A percentile compares a stretch with the other conserved stretches of the same genome.
Evolutionary conservation across 2,888 invertebrate genomes (phyloP).

Genomic region (Caenorhabditis auriculariae): DNA sequence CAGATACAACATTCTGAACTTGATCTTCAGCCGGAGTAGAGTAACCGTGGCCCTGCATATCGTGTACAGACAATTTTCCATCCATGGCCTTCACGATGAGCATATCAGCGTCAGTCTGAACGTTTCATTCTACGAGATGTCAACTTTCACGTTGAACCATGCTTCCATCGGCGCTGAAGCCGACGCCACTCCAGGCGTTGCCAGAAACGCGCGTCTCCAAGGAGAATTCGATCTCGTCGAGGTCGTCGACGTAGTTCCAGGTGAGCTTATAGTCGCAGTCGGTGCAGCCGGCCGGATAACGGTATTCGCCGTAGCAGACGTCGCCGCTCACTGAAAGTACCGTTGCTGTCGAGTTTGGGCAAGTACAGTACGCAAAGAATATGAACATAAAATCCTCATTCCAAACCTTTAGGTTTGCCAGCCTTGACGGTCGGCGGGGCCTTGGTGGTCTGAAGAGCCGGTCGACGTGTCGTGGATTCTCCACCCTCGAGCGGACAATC

Average conservation of each 20-base stretch:
- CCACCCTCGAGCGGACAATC: constrained; percentile 52
- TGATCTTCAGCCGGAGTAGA: constrained; percentile 34
- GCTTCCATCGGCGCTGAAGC: constrained; percentile 53
- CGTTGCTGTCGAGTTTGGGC: too few species aligned
- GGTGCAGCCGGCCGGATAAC: constrained; percentile 56
- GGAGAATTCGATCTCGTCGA: constrained; percentile 62
- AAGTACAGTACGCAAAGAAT: too few species aligned
- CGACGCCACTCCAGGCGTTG: constrained; percentile 62
- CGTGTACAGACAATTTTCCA: constrained; percentile 49
- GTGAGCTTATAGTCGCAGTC: constrained; percentile 58
- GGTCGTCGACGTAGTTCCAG: constrained; percentile 59
- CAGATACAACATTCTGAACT: constrained; percentile 24
- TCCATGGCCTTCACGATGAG: constrained; percentile 52
- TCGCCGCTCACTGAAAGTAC: constrained; percentile 53
- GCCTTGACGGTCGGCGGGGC: constrained; percentile 2
- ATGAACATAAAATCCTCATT: too few species aligned
- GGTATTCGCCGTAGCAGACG: constrained; percentile 61
- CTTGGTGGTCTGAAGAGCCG: constrained; percentile 3
- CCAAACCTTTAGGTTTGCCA: constrained; percentile 2
- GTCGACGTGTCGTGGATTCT: neutral
- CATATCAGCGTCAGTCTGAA: constrained; percentile 57
- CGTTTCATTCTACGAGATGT: neutral
- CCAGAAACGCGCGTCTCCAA: constrained; percentile 55
- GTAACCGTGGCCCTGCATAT: constrained; percentile 53
- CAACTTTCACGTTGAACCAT: constrained; percentile 33